Evolutionary conservation across 2,797 vertebrate genomes (phyloP).

Genomic region (Squalus acanthias): DNA sequence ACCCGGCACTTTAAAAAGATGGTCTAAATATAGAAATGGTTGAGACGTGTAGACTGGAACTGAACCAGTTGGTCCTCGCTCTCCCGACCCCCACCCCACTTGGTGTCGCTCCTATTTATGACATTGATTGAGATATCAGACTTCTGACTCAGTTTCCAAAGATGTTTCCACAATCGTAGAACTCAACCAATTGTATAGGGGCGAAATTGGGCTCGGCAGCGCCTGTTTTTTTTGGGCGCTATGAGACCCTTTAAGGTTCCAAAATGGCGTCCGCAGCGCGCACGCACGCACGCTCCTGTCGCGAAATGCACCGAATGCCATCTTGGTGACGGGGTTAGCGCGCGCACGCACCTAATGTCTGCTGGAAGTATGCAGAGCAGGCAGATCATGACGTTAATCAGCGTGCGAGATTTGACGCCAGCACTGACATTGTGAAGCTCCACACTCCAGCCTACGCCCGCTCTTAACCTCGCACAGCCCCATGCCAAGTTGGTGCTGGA

Average conservation of each 20-base stretch:
- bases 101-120: not conserved
- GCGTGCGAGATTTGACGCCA: too few relatives aligned
- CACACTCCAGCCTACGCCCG: not conserved
- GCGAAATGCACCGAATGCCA: not conserved
- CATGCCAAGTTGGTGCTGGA: not conserved
- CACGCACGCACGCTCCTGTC: not conserved
- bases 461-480: not conserved
- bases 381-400: not conserved
- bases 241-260: not conserved
- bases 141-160: not conserved
- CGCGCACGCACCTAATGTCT: not conserved
- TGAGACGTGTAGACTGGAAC: too few relatives aligned
- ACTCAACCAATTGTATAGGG: not conserved
- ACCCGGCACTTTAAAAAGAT: not conserved
- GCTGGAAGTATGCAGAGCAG: not conserved
- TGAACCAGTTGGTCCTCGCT: not conserved
- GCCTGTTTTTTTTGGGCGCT: not conserved
- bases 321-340: not conserved
- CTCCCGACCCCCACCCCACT: not conserved
- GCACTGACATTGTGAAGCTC: not conserved
- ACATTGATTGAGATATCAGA: not conserved
- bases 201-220: not conserved
- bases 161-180: not conserved
- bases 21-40: not conserved
- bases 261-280: not conserved